phyloP scores from a whole-genome alignment of 2,113 vertebrate genomes.

The Neolamprologus fasciatus region DNA sequence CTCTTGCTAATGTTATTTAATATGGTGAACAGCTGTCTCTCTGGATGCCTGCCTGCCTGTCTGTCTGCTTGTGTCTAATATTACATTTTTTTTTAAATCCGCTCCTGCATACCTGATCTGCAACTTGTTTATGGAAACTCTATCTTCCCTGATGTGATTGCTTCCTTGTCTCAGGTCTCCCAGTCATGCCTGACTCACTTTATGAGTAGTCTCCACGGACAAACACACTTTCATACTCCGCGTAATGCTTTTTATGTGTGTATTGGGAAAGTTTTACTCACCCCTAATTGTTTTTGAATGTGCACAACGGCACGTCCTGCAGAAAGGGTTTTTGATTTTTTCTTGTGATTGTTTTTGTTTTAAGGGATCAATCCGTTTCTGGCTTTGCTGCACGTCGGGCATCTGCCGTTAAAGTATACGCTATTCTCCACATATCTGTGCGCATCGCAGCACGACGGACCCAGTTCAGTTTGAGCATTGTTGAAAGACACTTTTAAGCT shows the following conservation, averaged over 20 bases:
- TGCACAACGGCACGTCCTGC: neutral
- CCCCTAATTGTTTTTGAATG: slow-evolving; percentile 34
- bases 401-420: neutral
- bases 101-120: slow-evolving; percentile 16
- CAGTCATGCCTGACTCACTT: slow-evolving; percentile 50
- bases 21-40: slow-evolving; percentile 29
- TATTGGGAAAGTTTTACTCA: slow-evolving; percentile 30
- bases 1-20: slow-evolving; percentile 29
- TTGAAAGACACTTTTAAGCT: neutral
- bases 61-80: neutral
- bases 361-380: neutral
- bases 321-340: neutral
- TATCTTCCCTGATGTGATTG: slow-evolving; percentile 26
- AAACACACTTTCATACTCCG: slow-evolving; percentile 31
- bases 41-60: slow-evolving; percentile 2
- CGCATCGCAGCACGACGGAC: neutral
- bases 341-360: neutral
- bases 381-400: neutral
- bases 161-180: slow-evolving; percentile 17
- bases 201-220: slow-evolving; percentile 19
- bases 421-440: neutral
- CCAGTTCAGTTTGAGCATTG: neutral
- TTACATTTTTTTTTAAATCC: slow-evolving; percentile 14
- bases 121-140: slow-evolving; percentile 36
- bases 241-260: neutral